phyloP scores from a whole-genome alignment of 2,113 vertebrate species.

The Camelus dromedarius region DNA sequence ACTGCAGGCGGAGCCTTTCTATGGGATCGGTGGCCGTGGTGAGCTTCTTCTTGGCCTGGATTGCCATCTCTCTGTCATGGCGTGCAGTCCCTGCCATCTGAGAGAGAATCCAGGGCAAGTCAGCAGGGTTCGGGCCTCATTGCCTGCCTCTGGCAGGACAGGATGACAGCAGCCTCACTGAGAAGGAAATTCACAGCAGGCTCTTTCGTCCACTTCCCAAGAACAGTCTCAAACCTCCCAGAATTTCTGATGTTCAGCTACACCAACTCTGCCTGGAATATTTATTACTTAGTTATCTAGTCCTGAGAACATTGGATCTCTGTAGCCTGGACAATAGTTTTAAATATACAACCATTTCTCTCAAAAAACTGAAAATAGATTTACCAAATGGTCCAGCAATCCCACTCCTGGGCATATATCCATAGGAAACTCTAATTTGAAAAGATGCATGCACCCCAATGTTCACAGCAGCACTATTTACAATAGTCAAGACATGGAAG shows the following conservation, averaged over 20 bases:
- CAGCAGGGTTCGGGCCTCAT: neutral
- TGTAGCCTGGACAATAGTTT: neutral
- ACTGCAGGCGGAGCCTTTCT: conserved; percentile 93
- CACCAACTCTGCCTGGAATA: too few relatives aligned
- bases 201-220: neutral
- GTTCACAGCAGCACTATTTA: too few relatives aligned
- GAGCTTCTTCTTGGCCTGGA: conserved; percentile 90
- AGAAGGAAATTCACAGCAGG: neutral
- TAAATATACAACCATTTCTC: neutral
- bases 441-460: too few relatives aligned
- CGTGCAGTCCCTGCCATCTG: conserved; percentile 94
- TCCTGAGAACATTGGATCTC: neutral
- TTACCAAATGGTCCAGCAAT: too few relatives aligned
- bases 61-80: conserved; percentile 93
- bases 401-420: too few relatives aligned
- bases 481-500: too few relatives aligned
- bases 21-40: conserved; percentile 87
- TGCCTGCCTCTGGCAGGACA: neutral
- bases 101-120: neutral
- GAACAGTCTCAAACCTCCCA: neutral
- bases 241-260: neutral
- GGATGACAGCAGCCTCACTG: fast-evolving
- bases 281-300: neutral
- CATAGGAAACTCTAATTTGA: too few relatives aligned
- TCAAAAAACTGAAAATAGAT: too few relatives aligned